These are phyloP conservation scores for Clarias laeviceps DNA, from an alignment of 2,797 vertebrate species.

Conservation along the genomic window DNA sequence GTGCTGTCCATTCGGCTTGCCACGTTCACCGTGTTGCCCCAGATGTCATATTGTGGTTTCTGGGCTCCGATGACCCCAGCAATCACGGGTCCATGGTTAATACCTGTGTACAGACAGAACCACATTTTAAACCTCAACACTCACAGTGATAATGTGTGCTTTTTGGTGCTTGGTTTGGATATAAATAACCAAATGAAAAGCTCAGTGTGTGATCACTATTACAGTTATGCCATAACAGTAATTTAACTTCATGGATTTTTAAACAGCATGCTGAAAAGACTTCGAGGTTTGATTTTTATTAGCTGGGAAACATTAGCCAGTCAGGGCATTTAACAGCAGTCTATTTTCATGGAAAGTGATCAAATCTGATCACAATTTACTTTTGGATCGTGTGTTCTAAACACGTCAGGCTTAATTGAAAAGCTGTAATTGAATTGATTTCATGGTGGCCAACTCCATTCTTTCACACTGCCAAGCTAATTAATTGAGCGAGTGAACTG, in stretches of 20 bases:
- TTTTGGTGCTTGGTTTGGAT: neutral
- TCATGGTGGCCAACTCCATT: neutral
- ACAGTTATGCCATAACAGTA: neutral
- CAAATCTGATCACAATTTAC: neutral
- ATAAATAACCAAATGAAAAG: neutral
- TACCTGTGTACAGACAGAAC: conserved; percentile 66
- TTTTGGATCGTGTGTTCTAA: neutral
- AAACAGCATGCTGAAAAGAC: neutral
- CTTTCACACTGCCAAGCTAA: conserved; percentile 8
- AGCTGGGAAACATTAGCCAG: neutral
- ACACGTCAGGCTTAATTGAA: conserved; percentile 1
- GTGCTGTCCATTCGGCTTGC: conserved; percentile 89
- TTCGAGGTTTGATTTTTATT: neutral
- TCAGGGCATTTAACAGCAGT: neutral
- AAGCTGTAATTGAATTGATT: conserved; percentile 3
- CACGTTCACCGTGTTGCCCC: conserved; percentile 87
- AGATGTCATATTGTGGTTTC: conserved; percentile 87
- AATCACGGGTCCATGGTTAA: conserved; percentile 86
- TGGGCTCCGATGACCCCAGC: conserved; percentile 87
- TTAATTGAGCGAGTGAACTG: neutral
- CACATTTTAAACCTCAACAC: neutral
- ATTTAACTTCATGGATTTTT: neutral
- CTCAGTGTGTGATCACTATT: neutral
- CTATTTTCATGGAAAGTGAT: neutral
- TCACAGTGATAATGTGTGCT: neutral